Base-by-base conservation (phyloP, 2,113 vertebrate genomes). In the Thalassarche chlororhynchos region DNA sequence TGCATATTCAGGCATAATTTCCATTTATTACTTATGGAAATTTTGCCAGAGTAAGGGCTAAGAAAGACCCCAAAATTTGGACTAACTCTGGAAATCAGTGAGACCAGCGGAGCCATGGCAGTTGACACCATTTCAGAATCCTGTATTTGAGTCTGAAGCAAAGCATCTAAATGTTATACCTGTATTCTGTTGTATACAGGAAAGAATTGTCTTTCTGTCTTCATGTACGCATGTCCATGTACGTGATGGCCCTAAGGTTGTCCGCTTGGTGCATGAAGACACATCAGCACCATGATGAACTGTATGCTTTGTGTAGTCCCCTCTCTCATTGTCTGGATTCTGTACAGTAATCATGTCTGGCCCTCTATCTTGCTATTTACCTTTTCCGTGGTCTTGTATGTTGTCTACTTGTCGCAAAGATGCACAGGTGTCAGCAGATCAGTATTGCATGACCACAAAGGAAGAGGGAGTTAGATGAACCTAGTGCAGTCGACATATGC, bases 141-240 rank as follows among this genome's bases (percentile, higher is more conserved):
- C 3, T 28, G 75, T 14, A n/a, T 74, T 26, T 71, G 32, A 77
- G 31, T 78, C n/a, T 92, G 82, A 68, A 88, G 8, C 6, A 77
- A 49, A 42, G 66, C 0, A 34, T 25, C 32, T 60, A 71, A 47
- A 51, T n/a, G 5, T 57, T 54, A 17, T 21, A 64, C 2, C 14
- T 89, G 1, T 70, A 34, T 78, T 78, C 26, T 87, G 8, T 47
- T 87, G 14, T 28, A 9, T 4, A 34, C 24, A 61, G 18, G 12
- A 54, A 90, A 44, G 6, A 89, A 44, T n/a, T 57, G 11, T 34
- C 15, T 61, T 70, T 81, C 40, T 60, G 10, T 90, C 54, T 78
- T 84, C 29, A 55, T 2, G 9, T 36, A 23, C 20, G 8, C 0
- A 0, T 29, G 19, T 38, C n/a, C 31, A 3, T 57, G 8, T 28